These are phyloP conservation scores for Carollia perspicillata DNA, from an alignment of 2,113 vertebrate genomes.

Conservation along the genomic window DNA sequence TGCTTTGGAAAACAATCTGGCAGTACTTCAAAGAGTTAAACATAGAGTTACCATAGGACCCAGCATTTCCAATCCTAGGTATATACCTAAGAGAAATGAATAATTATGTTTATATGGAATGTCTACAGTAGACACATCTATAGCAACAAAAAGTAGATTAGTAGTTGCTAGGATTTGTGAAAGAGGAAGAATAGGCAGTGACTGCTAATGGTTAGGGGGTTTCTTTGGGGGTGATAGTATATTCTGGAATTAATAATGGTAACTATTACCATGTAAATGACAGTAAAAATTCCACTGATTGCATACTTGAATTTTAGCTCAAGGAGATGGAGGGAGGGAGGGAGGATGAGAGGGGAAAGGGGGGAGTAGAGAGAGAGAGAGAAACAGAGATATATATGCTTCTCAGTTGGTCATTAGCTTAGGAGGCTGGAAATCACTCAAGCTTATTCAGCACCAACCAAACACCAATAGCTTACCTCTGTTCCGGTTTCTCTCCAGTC, in stretches of 20 bases:
- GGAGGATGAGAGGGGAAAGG: neutral
- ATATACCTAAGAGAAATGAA: neutral
- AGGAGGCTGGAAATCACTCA: neutral
- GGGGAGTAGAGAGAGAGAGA: too few species aligned
- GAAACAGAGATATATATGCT: too few species aligned
- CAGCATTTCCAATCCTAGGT: neutral
- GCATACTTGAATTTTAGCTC: neutral
- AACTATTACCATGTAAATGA: neutral
- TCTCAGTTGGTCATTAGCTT: neutral
- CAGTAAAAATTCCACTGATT: neutral
- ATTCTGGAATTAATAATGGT: neutral
- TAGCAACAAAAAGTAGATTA: neutral
- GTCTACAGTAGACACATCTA: neutral
- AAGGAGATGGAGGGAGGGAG: neutral
- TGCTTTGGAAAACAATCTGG: conserved; percentile 3
- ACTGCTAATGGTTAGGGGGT: neutral
- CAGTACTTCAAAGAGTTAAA: conserved; percentile 11
- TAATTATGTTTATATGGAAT: neutral
- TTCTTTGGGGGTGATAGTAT: neutral
- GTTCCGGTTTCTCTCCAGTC: conserved; percentile 98
- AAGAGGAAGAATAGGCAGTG: neutral
- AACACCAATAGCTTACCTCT: conserved; percentile 83
- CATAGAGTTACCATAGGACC: neutral
- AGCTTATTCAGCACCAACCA: conserved; percentile 10
- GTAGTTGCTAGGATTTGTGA: neutral